Conservation (phyloP, 1,140 invertebrate species). For the Drosophila rhopaloa region DNA sequence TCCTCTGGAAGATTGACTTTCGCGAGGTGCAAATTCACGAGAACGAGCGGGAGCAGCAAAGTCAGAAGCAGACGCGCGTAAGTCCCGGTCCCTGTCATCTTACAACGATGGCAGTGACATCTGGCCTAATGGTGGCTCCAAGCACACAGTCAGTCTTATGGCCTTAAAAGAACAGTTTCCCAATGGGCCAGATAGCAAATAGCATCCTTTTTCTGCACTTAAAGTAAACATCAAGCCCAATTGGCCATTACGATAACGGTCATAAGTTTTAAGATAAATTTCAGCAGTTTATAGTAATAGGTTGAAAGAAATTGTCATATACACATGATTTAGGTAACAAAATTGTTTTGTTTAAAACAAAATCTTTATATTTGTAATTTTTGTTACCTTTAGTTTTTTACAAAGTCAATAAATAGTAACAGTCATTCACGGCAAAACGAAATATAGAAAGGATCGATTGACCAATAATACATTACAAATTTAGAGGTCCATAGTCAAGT, state of each 20-base stretch:
- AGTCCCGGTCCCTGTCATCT: conserved; percentile 26
- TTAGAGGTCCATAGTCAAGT: too few relatives aligned
- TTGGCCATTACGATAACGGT: conserved; percentile 1
- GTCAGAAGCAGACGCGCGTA: conserved; percentile 85
- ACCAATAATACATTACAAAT: too few relatives aligned
- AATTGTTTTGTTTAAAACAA: too few relatives aligned
- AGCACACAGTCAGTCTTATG: neutral
- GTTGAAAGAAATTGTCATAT: too few relatives aligned
- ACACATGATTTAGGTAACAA: too few relatives aligned
- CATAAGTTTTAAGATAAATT: neutral
- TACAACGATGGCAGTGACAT: conserved; percentile 1
- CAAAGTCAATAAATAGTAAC: too few relatives aligned
- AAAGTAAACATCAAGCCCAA: conserved; percentile 7
- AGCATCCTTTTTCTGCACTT: neutral
- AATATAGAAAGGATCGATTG: too few relatives aligned
- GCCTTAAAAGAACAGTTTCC: neutral
- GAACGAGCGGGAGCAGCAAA: conserved; percentile 83
- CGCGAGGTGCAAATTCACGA: conserved; percentile 92
- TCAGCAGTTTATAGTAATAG: too few relatives aligned
- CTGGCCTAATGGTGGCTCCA: neutral
- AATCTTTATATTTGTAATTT: neutral
- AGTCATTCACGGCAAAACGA: too few relatives aligned
- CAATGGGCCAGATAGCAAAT: neutral
- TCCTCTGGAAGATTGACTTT: conserved; percentile 98
- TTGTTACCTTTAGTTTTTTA: neutral